Evolutionary conservation across 2,797 vertebrate species (phyloP), one percentile per base, ranked within the genome.

Genomic region (Pelobates cultripes): DNA sequence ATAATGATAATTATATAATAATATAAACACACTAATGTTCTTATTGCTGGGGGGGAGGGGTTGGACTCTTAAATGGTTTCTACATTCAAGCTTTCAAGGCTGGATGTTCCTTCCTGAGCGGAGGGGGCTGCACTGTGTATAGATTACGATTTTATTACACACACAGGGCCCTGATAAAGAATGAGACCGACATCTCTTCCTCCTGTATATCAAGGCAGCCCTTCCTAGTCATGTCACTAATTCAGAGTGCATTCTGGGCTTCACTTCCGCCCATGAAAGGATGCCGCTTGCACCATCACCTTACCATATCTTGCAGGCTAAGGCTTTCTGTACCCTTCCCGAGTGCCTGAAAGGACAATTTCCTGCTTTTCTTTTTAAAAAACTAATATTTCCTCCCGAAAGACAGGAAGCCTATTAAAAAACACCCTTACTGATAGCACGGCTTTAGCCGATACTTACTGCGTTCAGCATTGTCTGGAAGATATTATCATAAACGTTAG

Each of bases 331-430:
- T n/a, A 28, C 70, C 43, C 80, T 17, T 17, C 44, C 51, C 17
- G 42, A 71, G 53, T 13, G 53, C 53, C 42, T 12, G 12, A 45
- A 45, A 43, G 43, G 60, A 66, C 57, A 15, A 43, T 67, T 83
- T 83, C 81, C 81, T 73, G 81, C 81, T 78, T 83, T 78, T 73
- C 61, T 83, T 73, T 57, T 72, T 43, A 28, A 57, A 44, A 45
- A 55, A 73, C 15, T 28, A 28, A 28, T 28, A 28, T 60, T n/a
- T 77, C 75, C 75, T 73, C 69, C 40, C 4, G 1, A 44, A 44
- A 57, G 7, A 44, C 60, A n/a, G 75, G 75, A 82, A 77, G 69
- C 14, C 60, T 12, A 42, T 43, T 51, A 1, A 51, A 51, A 51
- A 5, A 5, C 47, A 51, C 5, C 47, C 47, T 6, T 51, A 51